These are phyloP conservation scores for Tachyglossus aculeatus DNA, from an alignment of 2,797 vertebrate species.

Conservation along the genomic window DNA sequence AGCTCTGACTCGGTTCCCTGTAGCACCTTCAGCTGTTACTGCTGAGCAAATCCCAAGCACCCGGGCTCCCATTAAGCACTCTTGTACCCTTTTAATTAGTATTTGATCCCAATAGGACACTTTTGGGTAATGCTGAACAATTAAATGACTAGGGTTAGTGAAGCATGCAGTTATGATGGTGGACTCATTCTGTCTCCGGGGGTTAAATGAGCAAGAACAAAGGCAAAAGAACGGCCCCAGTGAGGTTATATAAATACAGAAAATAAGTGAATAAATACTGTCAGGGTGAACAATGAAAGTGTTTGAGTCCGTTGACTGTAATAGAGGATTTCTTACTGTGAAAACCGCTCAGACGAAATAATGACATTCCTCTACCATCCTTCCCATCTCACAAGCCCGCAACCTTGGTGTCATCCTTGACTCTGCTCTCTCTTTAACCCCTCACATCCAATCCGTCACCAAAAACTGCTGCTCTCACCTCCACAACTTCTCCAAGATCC, in stretches of 20 bases:
- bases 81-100: constrained; percentile 60
- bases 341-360: constrained; percentile 71
- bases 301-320: constrained; percentile 65
- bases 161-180: constrained; percentile 61
- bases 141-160: constrained; percentile 58
- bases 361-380: constrained; percentile 53
- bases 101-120: constrained; percentile 65
- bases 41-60: constrained; percentile 26
- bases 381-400: too few species aligned
- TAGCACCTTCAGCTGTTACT: constrained; percentile 26
- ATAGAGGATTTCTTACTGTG: constrained; percentile 63
- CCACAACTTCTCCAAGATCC: too few species aligned
- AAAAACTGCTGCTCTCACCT: too few species aligned
- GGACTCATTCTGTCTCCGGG: constrained; percentile 58
- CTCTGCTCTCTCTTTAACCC: too few species aligned
- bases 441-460: too few species aligned
- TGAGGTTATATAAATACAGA: constrained; percentile 56
- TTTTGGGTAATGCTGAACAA: constrained; percentile 61
- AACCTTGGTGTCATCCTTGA: too few species aligned
- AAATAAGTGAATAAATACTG: constrained; percentile 49
- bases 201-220: constrained; percentile 60
- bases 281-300: constrained; percentile 57
- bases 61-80: constrained; percentile 33
- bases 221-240: constrained; percentile 50
- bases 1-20: constrained; percentile 13